These are phyloP conservation scores for Triplophysa yarkandensis DNA, from an alignment of 2,797 vertebrate species.

Conservation along the genomic window DNA sequence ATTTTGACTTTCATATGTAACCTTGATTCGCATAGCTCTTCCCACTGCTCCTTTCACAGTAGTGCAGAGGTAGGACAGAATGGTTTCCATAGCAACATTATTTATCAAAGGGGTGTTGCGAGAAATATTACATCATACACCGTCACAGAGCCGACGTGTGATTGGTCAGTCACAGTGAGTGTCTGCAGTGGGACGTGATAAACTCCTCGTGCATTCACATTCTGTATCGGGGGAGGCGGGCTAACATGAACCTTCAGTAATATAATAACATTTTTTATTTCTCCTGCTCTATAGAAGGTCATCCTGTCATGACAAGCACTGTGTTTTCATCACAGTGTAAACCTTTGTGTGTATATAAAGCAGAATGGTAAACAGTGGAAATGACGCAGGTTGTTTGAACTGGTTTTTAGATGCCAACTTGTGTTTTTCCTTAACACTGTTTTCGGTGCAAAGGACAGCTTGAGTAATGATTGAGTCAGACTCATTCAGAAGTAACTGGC, in stretches of 20 bases:
- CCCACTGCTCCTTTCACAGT: constrained; percentile 57
- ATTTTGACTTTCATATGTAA: constrained; percentile 44
- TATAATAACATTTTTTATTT: constrained; percentile 54
- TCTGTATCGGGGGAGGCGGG: constrained; percentile 42
- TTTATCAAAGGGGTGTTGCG: constrained; percentile 46
- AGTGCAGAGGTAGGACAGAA: constrained; percentile 47
- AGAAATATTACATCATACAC: constrained; percentile 45
- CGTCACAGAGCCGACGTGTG: constrained; percentile 56
- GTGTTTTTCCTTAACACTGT: constrained; percentile 16
- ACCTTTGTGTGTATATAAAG: not conserved
- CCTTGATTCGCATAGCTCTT: constrained; percentile 48
- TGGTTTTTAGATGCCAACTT: not conserved
- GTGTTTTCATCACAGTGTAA: constrained; percentile 5
- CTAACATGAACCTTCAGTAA: constrained; percentile 45
- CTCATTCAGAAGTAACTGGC: constrained; percentile 7
- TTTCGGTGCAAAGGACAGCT: constrained; percentile 1
- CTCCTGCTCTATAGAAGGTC: constrained; percentile 23
- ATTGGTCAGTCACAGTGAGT: constrained; percentile 67
- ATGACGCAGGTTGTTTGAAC: not conserved
- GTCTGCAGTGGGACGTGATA: constrained; percentile 79
- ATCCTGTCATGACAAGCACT: not conserved
- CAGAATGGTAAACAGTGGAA: not conserved
- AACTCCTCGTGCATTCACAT: constrained; percentile 48
- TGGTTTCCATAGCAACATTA: constrained; percentile 65
- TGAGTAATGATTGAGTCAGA: constrained; percentile 16